Evolutionary conservation across 2,113 vertebrate genomes (phyloP).

Genomic region (Ornithorhynchus anatinus): DNA sequence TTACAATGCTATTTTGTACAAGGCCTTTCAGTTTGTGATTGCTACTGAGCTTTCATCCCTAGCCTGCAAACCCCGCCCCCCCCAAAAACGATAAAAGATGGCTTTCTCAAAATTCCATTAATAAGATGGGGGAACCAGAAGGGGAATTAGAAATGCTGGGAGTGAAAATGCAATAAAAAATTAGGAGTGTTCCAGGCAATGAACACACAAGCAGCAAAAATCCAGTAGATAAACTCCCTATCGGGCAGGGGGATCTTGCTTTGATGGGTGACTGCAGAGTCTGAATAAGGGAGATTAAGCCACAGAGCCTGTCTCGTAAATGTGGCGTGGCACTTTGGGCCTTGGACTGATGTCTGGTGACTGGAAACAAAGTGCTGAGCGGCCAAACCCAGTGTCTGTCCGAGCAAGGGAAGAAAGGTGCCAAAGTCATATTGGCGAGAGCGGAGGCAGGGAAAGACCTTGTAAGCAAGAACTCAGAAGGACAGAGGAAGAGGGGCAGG

Average conservation of each 20-base stretch:
- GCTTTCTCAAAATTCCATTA: no score
- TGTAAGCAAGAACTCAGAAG: slow-evolving; percentile 16
- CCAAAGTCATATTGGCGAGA: no score
- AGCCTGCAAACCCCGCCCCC: no score
- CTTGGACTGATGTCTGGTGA: not conserved
- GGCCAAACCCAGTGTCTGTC: not conserved
- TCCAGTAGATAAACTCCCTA: not conserved
- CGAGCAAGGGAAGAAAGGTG: not conserved
- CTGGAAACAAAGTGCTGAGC: not conserved
- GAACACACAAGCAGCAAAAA: not conserved
- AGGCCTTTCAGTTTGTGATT: no score
- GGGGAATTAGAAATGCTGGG: no score
- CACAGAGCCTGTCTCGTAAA: not conserved
- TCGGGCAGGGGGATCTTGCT: not conserved
- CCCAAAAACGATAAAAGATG: no score
- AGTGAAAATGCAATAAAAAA: not conserved
- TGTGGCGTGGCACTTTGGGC: not conserved
- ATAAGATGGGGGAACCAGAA: no score
- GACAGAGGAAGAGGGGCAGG: slow-evolving; percentile 13
- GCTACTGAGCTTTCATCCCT: no score
- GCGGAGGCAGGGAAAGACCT: no score
- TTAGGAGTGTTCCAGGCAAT: rapidly evolving
- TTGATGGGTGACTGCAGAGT: not conserved
- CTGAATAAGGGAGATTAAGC: not conserved
- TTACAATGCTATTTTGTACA: no score